A percentile compares a stretch with the other conserved stretches of the same genome.
Conservation (phyloP, 2,113 vertebrate species). For the Brienomyrus brachyistius region DNA sequence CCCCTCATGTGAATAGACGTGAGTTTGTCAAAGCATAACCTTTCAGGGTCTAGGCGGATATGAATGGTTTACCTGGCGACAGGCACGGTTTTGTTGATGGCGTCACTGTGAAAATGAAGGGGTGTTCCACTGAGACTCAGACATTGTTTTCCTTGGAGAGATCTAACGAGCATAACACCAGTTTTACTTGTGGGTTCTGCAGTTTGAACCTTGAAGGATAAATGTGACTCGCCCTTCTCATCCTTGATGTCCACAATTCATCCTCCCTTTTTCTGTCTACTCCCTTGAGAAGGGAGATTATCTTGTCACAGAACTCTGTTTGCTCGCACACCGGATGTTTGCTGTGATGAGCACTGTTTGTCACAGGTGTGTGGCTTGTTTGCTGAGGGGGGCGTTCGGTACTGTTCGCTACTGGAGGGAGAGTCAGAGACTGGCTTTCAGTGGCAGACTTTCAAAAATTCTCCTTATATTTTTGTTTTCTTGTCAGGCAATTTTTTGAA, state of each 20-base stretch:
- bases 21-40: background rate
- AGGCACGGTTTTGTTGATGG: background rate
- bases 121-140: background rate
- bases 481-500: background rate
- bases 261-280: background rate
- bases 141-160: conserved; percentile 8
- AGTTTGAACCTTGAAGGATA: background rate
- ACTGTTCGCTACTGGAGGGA: background rate
- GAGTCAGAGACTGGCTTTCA: background rate
- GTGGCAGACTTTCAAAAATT: background rate
- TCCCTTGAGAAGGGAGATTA: background rate
- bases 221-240: background rate
- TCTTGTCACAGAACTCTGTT: background rate
- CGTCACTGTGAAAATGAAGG: background rate
- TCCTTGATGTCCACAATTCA: background rate
- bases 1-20: background rate
- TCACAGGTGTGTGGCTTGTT: background rate
- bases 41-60: too few relatives aligned
- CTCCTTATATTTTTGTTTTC: background rate
- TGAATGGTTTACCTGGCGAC: background rate
- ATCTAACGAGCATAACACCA: background rate
- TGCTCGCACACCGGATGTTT: background rate
- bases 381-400: background rate
- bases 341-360: background rate
- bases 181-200: background rate